These are phyloP conservation scores for Ichneumoninae sp. DNA, from an alignment of 2,888 invertebrate genomes.

Conservation along the genomic window DNA sequence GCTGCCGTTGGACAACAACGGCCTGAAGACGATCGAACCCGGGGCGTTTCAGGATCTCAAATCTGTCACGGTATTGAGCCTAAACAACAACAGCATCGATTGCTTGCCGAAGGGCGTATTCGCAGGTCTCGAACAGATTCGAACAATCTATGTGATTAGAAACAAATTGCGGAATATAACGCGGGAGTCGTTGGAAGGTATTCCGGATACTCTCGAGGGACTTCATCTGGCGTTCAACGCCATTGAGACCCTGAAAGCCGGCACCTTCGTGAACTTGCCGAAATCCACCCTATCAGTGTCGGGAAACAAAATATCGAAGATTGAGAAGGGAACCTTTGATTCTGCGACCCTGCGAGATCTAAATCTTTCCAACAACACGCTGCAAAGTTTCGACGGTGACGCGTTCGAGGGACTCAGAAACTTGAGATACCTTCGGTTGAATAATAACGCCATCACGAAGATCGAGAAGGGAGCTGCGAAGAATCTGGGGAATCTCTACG, in stretches of 20 bases:
- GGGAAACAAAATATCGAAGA: conserved; percentile 52
- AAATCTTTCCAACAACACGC: conserved; percentile 43
- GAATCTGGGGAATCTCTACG: conserved; percentile 43
- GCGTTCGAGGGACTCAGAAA: conserved; percentile 47
- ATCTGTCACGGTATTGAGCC: conserved; percentile 65
- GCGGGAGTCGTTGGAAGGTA: conserved; percentile 79
- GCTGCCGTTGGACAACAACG: conserved; percentile 61
- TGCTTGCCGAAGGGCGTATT: conserved; percentile 81
- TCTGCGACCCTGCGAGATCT: conserved; percentile 68
- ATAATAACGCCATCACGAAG: conserved; percentile 28
- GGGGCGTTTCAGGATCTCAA: conserved; percentile 66
- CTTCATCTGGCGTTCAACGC: conserved; percentile 83
- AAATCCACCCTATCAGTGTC: conserved; percentile 41
- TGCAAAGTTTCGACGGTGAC: conserved; percentile 48
- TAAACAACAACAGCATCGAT: conserved; percentile 69
- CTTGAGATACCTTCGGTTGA: conserved; percentile 42
- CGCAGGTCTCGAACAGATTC: conserved; percentile 80
- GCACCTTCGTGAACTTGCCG: conserved; percentile 80
- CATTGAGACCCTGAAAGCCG: conserved; percentile 81
- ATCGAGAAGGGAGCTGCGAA: conserved; percentile 51
- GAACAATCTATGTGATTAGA: conserved; percentile 82
- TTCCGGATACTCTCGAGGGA: conserved; percentile 80
- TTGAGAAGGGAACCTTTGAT: conserved; percentile 52
- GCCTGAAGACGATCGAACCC: conserved; percentile 55
- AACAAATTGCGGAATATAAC: conserved; percentile 83